A percentile compares a stretch with the other conserved stretches of the same genome.
These are phyloP conservation scores for Ceraclea dissimilis DNA, from an alignment of 2,888 invertebrate species.

Conservation along the genomic window DNA sequence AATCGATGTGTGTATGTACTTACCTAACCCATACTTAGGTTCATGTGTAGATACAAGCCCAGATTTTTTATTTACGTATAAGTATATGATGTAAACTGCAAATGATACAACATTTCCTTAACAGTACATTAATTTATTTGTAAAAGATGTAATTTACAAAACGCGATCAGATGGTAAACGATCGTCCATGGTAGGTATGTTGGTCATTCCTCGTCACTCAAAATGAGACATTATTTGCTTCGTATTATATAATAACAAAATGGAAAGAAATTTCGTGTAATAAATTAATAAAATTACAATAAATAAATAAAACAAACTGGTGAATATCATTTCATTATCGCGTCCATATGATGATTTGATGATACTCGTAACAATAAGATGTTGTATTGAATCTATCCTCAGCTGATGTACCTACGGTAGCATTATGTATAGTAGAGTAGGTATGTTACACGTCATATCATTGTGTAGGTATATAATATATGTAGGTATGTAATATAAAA, in stretches of 20 bases:
- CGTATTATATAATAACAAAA: conserved; percentile 21
- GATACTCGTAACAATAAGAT: not conserved
- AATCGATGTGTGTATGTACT: too few species aligned
- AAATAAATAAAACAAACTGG: conserved; percentile 18
- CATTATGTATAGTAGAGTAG: too few species aligned
- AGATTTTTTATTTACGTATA: too few species aligned
- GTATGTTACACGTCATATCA: too few species aligned
- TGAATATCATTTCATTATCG: conserved; percentile 15
- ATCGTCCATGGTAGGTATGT: conserved; percentile 11
- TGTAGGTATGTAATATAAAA: too few species aligned
- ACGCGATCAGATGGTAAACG: conserved; percentile 16
- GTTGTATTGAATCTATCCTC: too few species aligned
- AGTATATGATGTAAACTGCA: too few species aligned
- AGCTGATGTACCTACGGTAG: too few species aligned
- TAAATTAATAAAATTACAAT: conserved; percentile 17
- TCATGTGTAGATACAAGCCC: too few species aligned
- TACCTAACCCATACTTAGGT: too few species aligned
- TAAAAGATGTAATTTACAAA: conserved; percentile 26
- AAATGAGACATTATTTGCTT: conserved; percentile 25
- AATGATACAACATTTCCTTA: conserved; percentile 12
- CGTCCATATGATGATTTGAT: conserved; percentile 14
- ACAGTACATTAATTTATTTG: conserved; percentile 25
- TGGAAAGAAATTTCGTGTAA: conserved; percentile 24
- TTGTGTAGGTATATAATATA: too few species aligned
- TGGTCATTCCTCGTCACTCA: conserved; percentile 22